These are phyloP conservation scores for Oryctolagus cuniculus DNA, from an alignment of 2,113 vertebrate species.

Conservation along the genomic window DNA sequence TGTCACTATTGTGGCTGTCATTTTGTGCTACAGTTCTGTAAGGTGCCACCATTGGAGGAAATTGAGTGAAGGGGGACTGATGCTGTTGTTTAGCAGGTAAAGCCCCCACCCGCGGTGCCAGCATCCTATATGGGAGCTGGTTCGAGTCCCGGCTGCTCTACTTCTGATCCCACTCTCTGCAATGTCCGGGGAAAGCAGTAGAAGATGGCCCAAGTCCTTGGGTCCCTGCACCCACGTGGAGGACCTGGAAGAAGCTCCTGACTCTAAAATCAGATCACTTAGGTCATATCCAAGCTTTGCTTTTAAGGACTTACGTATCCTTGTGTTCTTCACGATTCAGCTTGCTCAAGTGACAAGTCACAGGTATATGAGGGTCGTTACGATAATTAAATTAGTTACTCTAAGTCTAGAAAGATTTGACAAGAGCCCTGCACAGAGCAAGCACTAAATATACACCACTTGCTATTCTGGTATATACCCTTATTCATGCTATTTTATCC, in stretches of 20 bases:
- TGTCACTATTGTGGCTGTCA: background rate
- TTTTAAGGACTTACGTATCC: background rate
- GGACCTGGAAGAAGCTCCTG: background rate
- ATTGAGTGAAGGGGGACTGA: background rate
- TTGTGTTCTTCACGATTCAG: background rate
- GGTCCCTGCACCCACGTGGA: too few relatives aligned
- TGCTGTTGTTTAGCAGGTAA: too few relatives aligned
- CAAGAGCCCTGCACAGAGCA: background rate
- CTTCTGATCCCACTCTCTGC: too few relatives aligned
- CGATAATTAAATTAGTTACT: conserved; percentile 29
- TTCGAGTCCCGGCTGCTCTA: background rate
- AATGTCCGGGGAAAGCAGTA: too few relatives aligned
- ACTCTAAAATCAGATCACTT: background rate
- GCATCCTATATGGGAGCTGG: too few relatives aligned
- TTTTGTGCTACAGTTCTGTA: background rate
- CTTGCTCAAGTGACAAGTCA: conserved; percentile 33
- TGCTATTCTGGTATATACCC: background rate
- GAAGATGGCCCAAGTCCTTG: too few relatives aligned
- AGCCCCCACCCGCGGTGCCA: too few relatives aligned
- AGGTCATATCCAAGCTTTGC: background rate
- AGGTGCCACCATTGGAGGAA: background rate
- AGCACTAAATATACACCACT: background rate
- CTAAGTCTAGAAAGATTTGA: background rate
- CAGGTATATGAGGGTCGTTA: background rate
- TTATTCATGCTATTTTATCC: background rate